These are phyloP conservation scores for Drosophila novamexicana DNA, from an alignment of 1,140 invertebrate species.

Conservation along the genomic window DNA sequence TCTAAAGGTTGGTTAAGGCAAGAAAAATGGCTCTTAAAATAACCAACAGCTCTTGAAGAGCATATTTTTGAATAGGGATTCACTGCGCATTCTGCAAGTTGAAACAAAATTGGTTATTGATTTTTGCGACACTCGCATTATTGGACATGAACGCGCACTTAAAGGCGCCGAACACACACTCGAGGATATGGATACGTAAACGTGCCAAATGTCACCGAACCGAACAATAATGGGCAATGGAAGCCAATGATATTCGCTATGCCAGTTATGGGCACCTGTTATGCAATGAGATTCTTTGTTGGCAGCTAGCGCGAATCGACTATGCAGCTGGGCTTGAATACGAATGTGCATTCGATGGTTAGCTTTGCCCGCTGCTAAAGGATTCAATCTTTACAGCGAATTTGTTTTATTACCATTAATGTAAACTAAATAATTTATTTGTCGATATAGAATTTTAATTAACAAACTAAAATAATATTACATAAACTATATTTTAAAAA, in stretches of 20 bases:
- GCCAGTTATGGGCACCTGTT: slow-evolving; percentile 24
- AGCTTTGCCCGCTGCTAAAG: slow-evolving; percentile 42
- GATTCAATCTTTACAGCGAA: slow-evolving; percentile 23
- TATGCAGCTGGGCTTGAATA: slow-evolving; percentile 22
- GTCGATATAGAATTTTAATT: too few species aligned
- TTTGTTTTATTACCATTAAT: neutral
- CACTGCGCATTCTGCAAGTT: slow-evolving; percentile 8
- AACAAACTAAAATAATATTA: too few species aligned
- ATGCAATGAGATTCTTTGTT: slow-evolving; percentile 3
- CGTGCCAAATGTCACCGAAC: slow-evolving; percentile 22
- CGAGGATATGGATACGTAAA: slow-evolving; percentile 20
- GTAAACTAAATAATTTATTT: too few species aligned
- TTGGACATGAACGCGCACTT: slow-evolving; percentile 20
- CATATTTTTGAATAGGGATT: neutral
- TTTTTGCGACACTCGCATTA: slow-evolving; percentile 5
- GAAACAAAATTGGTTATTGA: slow-evolving; percentile 25
- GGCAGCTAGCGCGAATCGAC: slow-evolving; percentile 9
- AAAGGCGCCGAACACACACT: slow-evolving; percentile 39
- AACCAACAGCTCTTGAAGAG: neutral
- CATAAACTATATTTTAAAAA: too few species aligned
- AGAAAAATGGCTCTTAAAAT: neutral
- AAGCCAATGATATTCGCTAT: slow-evolving; percentile 25
- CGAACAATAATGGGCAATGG: slow-evolving; percentile 27
- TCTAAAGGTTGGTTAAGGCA: slow-evolving; percentile 6
- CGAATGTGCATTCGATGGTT: slow-evolving; percentile 17